Percentiles rank a stretch among this genome's conserved stretches.
phyloP scores from a whole-genome alignment of 1,140 invertebrate species.

The Ectropis grisescens region DNA sequence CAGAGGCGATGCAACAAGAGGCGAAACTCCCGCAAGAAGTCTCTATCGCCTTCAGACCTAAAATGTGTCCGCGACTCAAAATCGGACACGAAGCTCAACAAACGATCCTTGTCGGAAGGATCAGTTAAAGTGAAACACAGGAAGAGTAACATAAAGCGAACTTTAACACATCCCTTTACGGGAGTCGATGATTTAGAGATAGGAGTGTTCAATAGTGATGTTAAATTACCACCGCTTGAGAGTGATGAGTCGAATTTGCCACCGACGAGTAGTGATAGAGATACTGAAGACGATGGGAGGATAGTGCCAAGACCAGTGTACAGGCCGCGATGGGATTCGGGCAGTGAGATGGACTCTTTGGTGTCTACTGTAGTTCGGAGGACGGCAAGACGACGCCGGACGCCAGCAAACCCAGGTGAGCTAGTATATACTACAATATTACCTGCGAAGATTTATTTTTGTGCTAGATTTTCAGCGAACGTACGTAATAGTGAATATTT shows the following conservation, averaged over 20 bases:
- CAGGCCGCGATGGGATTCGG: constrained; percentile 52
- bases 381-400: constrained; percentile 51
- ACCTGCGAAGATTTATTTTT: too few species aligned
- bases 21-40: constrained; percentile 66
- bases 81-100: constrained; percentile 43
- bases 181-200: constrained; percentile 37
- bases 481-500: too few species aligned
- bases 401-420: constrained; percentile 58
- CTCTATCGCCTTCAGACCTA: constrained; percentile 64
- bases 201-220: constrained; percentile 34
- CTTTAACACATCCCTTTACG: constrained; percentile 61
- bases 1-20: constrained; percentile 61
- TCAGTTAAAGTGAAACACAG: constrained; percentile 62
- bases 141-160: constrained; percentile 62
- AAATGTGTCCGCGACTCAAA: constrained; percentile 45
- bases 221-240: constrained; percentile 40
- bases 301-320: constrained; percentile 28
- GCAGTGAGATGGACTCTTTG: constrained; percentile 64
- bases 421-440: too few species aligned
- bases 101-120: constrained; percentile 62
- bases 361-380: constrained; percentile 56
- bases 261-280: constrained; percentile 56
- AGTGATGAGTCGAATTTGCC: constrained; percentile 60
- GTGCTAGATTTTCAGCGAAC: too few species aligned
- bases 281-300: constrained; percentile 53